Conservation (phyloP, 2,113 vertebrate species). For the Microcebus griseorufus region DNA sequence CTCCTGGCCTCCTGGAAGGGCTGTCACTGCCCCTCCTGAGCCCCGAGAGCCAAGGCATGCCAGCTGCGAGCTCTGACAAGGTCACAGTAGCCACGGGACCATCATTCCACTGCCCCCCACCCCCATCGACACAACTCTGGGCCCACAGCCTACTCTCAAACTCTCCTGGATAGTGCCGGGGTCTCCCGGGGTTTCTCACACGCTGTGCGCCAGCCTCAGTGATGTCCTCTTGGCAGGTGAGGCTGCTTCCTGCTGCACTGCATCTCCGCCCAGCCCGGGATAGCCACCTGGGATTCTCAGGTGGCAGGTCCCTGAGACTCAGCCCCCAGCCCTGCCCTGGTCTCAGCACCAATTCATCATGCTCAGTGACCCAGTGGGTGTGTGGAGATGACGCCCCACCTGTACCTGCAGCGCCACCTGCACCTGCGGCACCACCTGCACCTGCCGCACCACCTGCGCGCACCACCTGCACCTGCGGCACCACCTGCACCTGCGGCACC, state of each 20-base stretch:
- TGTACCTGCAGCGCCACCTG: not conserved
- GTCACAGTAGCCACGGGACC: not conserved
- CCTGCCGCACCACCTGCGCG: fast-evolving
- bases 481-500: no score
- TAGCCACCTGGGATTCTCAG: not conserved
- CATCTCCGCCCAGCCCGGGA: not conserved
- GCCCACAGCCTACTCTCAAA: not conserved
- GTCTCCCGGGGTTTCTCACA: not conserved
- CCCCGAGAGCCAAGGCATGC: not conserved
- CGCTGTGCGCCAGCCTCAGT: not conserved
- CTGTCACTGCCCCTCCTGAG: not conserved
- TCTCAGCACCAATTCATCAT: fast-evolving
- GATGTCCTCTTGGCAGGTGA: not conserved
- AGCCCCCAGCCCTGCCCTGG: fast-evolving
- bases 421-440: fast-evolving
- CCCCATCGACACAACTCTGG: not conserved
- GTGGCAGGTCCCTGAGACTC: not conserved
- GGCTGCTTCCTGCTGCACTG: not conserved
- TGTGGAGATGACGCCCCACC: fast-evolving
- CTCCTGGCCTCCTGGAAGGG: not conserved
- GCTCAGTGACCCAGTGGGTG: fast-evolving
- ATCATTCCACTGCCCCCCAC: fast-evolving
- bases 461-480: no score
- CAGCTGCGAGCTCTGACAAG: fast-evolving
- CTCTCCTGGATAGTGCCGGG: not conserved